Evolutionary conservation across 2,113 vertebrate genomes (phyloP).

Genomic region (Cichladusa arquata): DNA sequence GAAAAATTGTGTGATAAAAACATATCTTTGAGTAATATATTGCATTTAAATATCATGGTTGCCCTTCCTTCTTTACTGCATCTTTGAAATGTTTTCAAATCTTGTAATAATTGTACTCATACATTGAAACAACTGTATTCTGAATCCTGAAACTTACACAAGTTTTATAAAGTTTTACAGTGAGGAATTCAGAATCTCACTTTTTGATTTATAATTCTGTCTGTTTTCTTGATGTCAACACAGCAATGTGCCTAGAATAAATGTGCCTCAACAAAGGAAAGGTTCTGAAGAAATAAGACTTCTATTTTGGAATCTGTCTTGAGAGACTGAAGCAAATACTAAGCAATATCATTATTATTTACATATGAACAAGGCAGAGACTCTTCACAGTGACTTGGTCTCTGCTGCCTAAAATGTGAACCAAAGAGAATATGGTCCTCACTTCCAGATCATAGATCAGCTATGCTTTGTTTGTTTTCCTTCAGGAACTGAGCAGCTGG

Average conservation of each 20-base stretch:
- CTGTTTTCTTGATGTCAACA: neutral
- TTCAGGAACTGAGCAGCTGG: neutral
- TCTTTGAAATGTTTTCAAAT: neutral
- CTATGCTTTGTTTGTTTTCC: neutral
- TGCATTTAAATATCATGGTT: neutral
- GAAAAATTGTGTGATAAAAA: neutral
- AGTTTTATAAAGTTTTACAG: neutral
- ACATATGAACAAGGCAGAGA: neutral
- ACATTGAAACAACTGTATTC: neutral
- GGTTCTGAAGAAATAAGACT: neutral
- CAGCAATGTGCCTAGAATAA: neutral
- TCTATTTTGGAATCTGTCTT: neutral
- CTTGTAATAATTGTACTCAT: neutral
- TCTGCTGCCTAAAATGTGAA: neutral
- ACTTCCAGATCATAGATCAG: neutral
- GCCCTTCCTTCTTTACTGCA: neutral
- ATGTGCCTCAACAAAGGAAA: neutral
- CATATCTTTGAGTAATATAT: neutral
- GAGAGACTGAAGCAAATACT: neutral
- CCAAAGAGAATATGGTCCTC: neutral
- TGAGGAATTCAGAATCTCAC: neutral
- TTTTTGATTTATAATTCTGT: neutral
- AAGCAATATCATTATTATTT: neutral
- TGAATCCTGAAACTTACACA: neutral
- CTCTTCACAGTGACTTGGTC: neutral